Base-by-base conservation (phyloP, 2,888 invertebrate species). In the Lasioglossum vierecki region DNA sequence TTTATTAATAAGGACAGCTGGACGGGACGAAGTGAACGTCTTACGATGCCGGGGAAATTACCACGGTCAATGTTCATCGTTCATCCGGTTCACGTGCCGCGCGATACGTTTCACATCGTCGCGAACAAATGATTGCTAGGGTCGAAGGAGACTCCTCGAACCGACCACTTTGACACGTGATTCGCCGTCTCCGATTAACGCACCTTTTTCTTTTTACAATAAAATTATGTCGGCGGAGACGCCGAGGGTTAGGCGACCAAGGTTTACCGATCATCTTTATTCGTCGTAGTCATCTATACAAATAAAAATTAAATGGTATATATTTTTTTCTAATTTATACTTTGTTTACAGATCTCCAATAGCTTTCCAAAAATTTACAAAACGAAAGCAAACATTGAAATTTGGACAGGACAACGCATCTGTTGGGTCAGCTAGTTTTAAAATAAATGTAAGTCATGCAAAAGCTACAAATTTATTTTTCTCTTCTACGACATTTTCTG, bases 11-110 rank as follows among this genome's bases (percentile, higher is more conserved):
- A 68, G 60, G 73, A 79, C 63, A 46, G 53, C 6, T 66, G 30
- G 72, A 79, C 79, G 79, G 39, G 86, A 79, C 76, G 39, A 79
- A 71, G 18, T 15, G 71, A 79, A 75, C 71, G 80, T 82, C 60
- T 82, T 73, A 46, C 44, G 13, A 39, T 70, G 30, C 57, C 78
- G 80, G 90, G 90, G 91, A 91, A 92, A 91, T 89, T 88, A 89
- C 88, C 87, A 90, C 88, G 91, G 90, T 90, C 90, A 91, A 92
- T 89, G 91, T 91, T 89, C 91, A 90, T 83, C 84, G 79, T 84
- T 85, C 82, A 74, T 66, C 70, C 60, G 71, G 75, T 80, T 80
- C 76, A 79, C 86, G 86, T 66, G 79, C 26, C 46, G 30, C 68
- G 53, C 66, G 84, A 82, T 71, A 80, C 72, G 71, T 76, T 73